Conservation (phyloP, 2,888 invertebrate species). For the Hydropsyche betteni region DNA sequence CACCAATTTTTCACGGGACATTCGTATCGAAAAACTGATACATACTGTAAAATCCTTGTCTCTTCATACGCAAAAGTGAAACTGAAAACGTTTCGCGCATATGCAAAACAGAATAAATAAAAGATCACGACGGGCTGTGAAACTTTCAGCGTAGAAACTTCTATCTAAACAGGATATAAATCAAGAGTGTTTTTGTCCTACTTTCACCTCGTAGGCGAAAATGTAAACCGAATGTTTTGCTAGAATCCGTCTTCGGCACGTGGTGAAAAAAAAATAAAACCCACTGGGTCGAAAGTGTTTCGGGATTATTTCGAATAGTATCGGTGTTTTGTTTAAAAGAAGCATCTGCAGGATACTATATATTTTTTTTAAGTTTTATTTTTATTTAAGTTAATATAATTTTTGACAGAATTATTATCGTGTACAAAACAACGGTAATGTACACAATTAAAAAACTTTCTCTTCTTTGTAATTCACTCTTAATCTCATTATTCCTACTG, state of each 20-base stretch:
- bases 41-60: not conserved
- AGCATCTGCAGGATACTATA: too few species aligned
- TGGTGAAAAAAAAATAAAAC: not conserved
- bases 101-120: conserved; percentile 17
- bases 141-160: conserved; percentile 8
- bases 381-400: too few species aligned
- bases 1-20: not conserved
- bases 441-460: too few species aligned
- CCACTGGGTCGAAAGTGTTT: too few species aligned
- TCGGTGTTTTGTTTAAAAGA: too few species aligned
- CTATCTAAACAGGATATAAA: conserved; percentile 29
- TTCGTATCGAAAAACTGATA: not conserved
- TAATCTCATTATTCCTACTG: too few species aligned
- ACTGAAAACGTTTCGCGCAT: conserved; percentile 19
- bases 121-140: not conserved
- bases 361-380: too few species aligned
- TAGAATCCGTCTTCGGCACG: not conserved
- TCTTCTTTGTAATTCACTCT: too few species aligned
- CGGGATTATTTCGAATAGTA: too few species aligned
- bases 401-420: too few species aligned
- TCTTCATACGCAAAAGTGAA: conserved; percentile 3
- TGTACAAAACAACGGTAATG: too few species aligned
- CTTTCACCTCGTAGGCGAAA: conserved; percentile 7
- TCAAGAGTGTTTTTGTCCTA: conserved; percentile 17
- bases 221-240: conserved; percentile 5